Conservation (phyloP, 2,113 vertebrate species). For the Setophaga kirtlandii region DNA sequence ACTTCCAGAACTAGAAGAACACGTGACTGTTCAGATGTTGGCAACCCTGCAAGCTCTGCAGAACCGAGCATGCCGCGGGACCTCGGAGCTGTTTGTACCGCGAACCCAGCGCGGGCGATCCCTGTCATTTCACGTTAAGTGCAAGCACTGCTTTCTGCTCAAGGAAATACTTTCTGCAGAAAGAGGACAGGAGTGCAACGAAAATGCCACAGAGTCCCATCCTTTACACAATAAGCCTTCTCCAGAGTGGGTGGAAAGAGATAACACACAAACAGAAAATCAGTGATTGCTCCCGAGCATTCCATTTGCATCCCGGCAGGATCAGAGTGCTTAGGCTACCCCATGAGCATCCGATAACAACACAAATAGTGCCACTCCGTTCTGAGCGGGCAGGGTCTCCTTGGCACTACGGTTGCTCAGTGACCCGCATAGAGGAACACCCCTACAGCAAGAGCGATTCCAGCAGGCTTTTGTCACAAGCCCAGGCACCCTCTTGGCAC, state of each 20-base stretch:
- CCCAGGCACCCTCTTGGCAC: neutral
- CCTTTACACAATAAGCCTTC: neutral
- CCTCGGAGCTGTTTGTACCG: neutral
- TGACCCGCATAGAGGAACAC: neutral
- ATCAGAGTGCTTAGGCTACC: neutral
- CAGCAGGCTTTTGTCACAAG: neutral
- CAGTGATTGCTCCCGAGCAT: neutral
- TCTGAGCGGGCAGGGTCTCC: neutral
- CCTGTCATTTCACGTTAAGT: neutral
- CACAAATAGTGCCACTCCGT: fast-evolving
- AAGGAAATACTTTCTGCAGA: neutral
- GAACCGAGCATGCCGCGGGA: fast-evolving
- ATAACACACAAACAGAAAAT: neutral
- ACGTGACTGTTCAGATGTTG: neutral
- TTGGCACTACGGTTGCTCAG: neutral
- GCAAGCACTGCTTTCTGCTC: neutral
- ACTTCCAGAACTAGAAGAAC: neutral
- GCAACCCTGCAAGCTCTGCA: neutral
- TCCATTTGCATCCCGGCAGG: neutral
- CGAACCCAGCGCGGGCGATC: neutral
- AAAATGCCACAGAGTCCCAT: neutral
- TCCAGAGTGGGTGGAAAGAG: neutral
- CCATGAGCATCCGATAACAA: neutral
- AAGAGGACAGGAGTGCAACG: neutral
- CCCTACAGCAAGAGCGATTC: neutral